Base-by-base conservation (phyloP, 2,888 invertebrate species). In the Plebejus anna region DNA sequence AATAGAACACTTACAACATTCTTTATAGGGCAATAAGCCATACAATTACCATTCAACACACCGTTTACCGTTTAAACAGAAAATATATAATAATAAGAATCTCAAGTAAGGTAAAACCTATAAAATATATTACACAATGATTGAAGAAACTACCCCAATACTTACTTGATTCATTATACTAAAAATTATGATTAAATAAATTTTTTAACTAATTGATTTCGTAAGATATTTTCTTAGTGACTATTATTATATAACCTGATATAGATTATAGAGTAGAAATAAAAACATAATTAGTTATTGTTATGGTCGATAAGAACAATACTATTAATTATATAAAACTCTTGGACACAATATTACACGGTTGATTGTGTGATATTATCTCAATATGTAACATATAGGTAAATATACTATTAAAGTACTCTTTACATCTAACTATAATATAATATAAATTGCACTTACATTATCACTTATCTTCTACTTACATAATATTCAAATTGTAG, bases 361-460 rank as follows among this genome's bases (percentile, higher is more conserved):
- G 36, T 66, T 36, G 66, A 66, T 66, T 66, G 4, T 36, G 16
- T 66, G 32, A 66, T 66, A 66, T 66, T 66, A 66, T 66, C 66
- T 66, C 32, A 66, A 61, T 66, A 66, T 32, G 66, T 16, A 66
- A 61, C 61, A 61, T 66, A 66, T 11, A 66, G 16, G 55, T 51
- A 73, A 55, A 51, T 55, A 55, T 51, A 55, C 73, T 55, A 55
- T 55, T 76, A 57, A 72, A 42, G 71, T 72, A 76, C 70, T 76
- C 77, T 79, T 80, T 75, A 51, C n/a, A 36, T 77, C 76, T 66
- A 79, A 77, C 61, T 78, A 76, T 78, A 77, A 77, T 78, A 76
- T 77, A 77, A 77, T 77, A 76, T 80, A 83, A 84, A 85, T 85
- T 85, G 84, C 84, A 84, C 85, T 85, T 85, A 85, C 73, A 83